Base-by-base conservation (phyloP, 2,113 vertebrate species). In the Orcinus orca region DNA sequence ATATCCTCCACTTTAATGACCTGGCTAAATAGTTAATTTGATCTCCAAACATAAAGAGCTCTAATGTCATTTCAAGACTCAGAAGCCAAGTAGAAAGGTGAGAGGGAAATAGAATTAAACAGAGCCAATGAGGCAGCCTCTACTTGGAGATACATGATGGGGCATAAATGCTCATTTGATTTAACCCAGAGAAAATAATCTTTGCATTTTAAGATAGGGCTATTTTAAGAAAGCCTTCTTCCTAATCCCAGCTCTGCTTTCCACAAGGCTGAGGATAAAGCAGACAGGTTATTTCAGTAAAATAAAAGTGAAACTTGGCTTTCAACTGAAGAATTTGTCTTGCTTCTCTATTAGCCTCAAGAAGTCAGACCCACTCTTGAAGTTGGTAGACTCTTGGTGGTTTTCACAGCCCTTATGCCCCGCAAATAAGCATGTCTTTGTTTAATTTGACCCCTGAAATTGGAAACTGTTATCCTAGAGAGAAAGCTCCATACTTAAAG, bases 11-110 rank as follows among this genome's bases (percentile, higher is more conserved):
- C 94, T 97, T 97, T 96, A 97, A 95, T 95, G 95, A 98, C 98
- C 70, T 98, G 97, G 96, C 97, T 98, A 98, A 98, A 97, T 89
- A 96, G 97, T 97, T 98, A 95, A 98, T 98, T 96, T 90, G 93
- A 93, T 96, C 90, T 96, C 96, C 88, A 96, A 88, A 97, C 93
- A 96, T 96, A 95, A 98, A 97, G 90, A 97, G 71, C 36, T 95
- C 70, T 96, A 95, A 97, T 97, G 96, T 95, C 93, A 94, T 97
- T 97, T 97, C 44, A 90, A 97, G 96, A 97, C 73, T 94, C 91
- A 93, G 88, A 88, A 93, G 94, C 90, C 88, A 89, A 91, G 88
- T 94, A 68, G 95, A 89, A 97, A 97, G 97, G 98, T 98, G 96
- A 97, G 58, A 97, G 74, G 81, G 70, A 96, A 95, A 74, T 8